Percentiles rank a stretch among this genome's conserved stretches.
These are phyloP conservation scores for Ceyx margarethae DNA, from an alignment of 2,113 vertebrate genomes.

Conservation along the genomic window DNA sequence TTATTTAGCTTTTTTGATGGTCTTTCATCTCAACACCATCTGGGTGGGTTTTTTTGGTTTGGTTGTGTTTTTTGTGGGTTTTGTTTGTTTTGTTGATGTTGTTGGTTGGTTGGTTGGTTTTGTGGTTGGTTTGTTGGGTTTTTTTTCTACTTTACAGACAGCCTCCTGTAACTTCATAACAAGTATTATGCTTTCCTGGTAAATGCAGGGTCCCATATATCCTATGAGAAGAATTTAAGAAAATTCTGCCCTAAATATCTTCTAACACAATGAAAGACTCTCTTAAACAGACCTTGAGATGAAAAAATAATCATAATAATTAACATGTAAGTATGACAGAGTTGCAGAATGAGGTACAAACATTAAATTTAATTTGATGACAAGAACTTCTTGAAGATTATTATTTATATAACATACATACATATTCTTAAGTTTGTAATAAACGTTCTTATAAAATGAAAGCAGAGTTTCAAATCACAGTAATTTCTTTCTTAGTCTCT, in stretches of 20 bases:
- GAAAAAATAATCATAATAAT: conserved; percentile 19
- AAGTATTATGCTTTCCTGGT: neutral
- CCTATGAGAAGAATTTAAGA: neutral
- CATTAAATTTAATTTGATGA: neutral
- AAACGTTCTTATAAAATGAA: neutral
- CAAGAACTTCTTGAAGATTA: neutral
- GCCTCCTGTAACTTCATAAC: neutral
- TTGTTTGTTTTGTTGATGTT: neutral
- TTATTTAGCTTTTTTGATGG: neutral
- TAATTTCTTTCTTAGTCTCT: neutral
- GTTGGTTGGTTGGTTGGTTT: neutral
- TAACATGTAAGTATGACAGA: neutral
- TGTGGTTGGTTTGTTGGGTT: neutral
- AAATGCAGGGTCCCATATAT: neutral
- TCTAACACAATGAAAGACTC: neutral
- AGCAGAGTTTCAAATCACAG: neutral
- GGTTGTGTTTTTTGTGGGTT: neutral
- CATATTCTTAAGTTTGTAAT: neutral
- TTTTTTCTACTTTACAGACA: neutral
- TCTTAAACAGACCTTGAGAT: neutral
- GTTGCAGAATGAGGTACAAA: neutral
- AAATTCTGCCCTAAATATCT: neutral
- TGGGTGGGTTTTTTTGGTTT: no score
- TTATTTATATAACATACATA: neutral
- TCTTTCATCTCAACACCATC: neutral